Evolutionary conservation across 2,888 invertebrate species (phyloP).

Genomic region (Plemyria rubiginata): DNA sequence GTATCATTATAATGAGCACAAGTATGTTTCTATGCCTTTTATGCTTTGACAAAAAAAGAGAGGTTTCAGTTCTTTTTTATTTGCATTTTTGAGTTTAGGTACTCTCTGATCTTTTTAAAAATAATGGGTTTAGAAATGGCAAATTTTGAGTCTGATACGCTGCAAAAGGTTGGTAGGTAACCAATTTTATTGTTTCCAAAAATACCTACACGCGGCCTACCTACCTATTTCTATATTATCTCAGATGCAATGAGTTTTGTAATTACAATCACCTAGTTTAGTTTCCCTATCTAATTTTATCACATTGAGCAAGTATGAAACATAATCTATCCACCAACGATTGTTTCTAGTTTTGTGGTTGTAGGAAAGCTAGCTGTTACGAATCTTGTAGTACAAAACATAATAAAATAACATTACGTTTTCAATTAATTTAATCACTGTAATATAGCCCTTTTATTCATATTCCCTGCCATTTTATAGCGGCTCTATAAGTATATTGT

Average conservation of each 20-base stretch:
- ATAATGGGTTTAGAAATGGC: too few species aligned
- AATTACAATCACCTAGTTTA: slow-evolving; percentile 27
- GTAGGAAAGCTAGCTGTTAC: slow-evolving; percentile 35
- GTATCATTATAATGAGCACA: background rate
- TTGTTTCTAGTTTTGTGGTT: slow-evolving; percentile 36
- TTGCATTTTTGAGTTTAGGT: background rate
- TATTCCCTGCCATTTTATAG: too few species aligned
- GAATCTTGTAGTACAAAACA: slow-evolving; percentile 6
- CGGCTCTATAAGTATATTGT: too few species aligned
- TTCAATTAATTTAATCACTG: too few species aligned
- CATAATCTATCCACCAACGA: slow-evolving; percentile 4
- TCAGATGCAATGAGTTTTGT: slow-evolving; percentile 19
- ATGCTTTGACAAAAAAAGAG: background rate
- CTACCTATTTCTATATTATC: background rate
- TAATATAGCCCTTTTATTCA: too few species aligned
- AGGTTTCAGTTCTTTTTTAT: too few species aligned
- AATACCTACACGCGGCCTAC: too few species aligned
- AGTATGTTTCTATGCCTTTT: background rate
- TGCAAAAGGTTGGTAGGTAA: too few species aligned
- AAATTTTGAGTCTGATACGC: too few species aligned
- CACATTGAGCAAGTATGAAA: slow-evolving; percentile 13
- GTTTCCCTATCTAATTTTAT: slow-evolving; percentile 22
- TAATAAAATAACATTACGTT: too few species aligned
- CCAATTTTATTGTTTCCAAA: too few species aligned
- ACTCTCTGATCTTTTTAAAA: too few species aligned